Percentiles rank a stretch among this genome's conserved stretches.
Conservation (phyloP, 2,797 vertebrate genomes). For the Rhodeus uyekii region DNA sequence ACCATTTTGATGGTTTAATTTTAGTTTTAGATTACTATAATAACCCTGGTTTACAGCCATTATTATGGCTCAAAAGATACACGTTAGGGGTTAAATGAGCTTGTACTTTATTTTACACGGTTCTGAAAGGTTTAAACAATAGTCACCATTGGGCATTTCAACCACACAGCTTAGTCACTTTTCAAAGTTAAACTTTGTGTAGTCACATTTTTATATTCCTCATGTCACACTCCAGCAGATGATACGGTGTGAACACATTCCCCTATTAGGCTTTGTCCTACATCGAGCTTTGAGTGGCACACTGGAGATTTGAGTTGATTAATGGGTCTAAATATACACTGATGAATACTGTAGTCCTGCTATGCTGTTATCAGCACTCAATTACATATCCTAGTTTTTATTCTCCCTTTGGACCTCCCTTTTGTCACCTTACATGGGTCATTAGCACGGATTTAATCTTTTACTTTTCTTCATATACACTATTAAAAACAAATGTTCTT, state of each 20-base stretch:
- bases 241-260: constrained; percentile 43
- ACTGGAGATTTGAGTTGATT: constrained; percentile 54
- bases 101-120: constrained; percentile 25
- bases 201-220: constrained; percentile 51
- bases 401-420: constrained; percentile 2
- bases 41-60: background rate
- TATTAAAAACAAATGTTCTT: background rate
- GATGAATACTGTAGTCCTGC: constrained; percentile 25
- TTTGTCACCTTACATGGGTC: background rate
- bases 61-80: background rate
- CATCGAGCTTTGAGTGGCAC: constrained; percentile 51
- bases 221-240: constrained; percentile 39
- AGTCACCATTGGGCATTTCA: background rate
- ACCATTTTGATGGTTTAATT: background rate
- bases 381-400: constrained; percentile 29
- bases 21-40: background rate
- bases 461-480: background rate
- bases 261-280: constrained; percentile 45
- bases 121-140: background rate
- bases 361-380: constrained; percentile 25
- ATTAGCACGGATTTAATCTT: background rate
- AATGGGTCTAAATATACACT: constrained; percentile 27
- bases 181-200: constrained; percentile 1
- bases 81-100: background rate
- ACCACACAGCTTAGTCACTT: constrained; percentile 5